Base-by-base conservation (phyloP, 1,140 invertebrate genomes). In the Calephelis virginiensis region DNA sequence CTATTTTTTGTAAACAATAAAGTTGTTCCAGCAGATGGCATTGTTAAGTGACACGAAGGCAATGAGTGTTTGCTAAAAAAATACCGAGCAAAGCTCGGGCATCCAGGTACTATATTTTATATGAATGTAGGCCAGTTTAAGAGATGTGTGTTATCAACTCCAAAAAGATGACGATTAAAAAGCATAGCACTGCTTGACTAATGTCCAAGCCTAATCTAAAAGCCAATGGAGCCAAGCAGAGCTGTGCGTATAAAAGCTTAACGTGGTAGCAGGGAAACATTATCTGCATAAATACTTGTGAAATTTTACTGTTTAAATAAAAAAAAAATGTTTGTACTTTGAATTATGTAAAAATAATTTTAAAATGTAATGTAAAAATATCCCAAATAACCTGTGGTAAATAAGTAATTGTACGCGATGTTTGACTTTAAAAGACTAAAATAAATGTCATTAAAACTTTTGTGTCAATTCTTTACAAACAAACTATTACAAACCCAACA, bases 161-260 rank as follows among this genome's bases (percentile, higher is more conserved):
- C 50, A 56, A 56, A 4, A 17, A 56, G 28, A 56, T 56, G 50
- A 59, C 53, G 28, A 56, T 56, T 12, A 38, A 37, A 49, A 53
- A 64, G 68, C 70, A 68, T 53, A 74, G 67, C 70, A 59, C 70
- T 70, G 70, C 68, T 66, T 67, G 70, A 60, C 69, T 67, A 17
- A 11, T 12, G 13, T 53, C 12, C 47, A 50, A 45, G 61, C 48
- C 17, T 49, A 72, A 64, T 59, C 53, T 59, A 45, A 66, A 72
- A 73, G 68, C 64, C 62, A 61, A 70, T 53, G 28, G 67, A 76
- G 74, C 77, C 76, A 74, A 78, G 76, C 74, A 63, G 72, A 73
- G 71, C 71, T 63, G 71, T 71, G 73, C 68, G 53, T 40, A 59
- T 59, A 59, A 59, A 59, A 59, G 56, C 56, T 38, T 38, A 59